Evolutionary conservation across 2,113 vertebrate genomes (phyloP).

Genomic region (Meleagris gallopavo): DNA sequence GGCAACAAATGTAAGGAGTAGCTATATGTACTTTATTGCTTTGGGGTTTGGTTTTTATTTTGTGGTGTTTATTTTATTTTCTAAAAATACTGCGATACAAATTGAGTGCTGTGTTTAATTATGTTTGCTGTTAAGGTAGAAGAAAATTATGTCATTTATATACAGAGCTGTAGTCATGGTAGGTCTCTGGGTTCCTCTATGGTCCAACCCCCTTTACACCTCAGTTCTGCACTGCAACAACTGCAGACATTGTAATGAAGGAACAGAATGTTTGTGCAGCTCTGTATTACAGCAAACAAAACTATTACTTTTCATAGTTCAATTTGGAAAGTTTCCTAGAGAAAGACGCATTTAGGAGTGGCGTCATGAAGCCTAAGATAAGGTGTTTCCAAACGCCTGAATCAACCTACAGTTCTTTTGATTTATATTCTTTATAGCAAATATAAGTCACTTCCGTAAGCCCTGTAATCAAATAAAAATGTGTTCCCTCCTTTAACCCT

Average conservation of each 20-base stretch:
- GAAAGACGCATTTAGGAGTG: not conserved
- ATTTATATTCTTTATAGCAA: slow-evolving; percentile 58
- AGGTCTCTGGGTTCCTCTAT: not conserved
- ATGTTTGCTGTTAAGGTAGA: slow-evolving; percentile 38
- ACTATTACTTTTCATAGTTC: not conserved
- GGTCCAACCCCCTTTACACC: not conserved
- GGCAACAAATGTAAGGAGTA: not conserved
- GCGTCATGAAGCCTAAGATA: not conserved
- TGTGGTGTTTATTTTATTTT: not conserved
- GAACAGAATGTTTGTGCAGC: not conserved
- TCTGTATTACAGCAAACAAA: not conserved
- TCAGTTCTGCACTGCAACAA: not conserved
- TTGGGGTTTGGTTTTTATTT: not conserved
- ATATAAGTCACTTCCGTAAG: slow-evolving; percentile 64
- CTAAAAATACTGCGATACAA: not conserved
- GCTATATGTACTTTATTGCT: not conserved
- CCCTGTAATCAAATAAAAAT: slow-evolving; percentile 76
- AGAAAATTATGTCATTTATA: not conserved
- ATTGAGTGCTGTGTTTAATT: slow-evolving; percentile 12
- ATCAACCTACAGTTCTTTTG: slow-evolving; percentile 28
- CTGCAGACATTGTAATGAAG: not conserved
- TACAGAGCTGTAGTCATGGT: not conserved
- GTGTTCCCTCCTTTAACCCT: slow-evolving; percentile 77
- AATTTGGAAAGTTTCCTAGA: not conserved
- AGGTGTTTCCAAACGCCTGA: not conserved